A percentile compares a stretch with the other conserved stretches of the same genome.
phyloP scores from a whole-genome alignment of 2,113 vertebrate species.

The Bubo blakistoni region DNA sequence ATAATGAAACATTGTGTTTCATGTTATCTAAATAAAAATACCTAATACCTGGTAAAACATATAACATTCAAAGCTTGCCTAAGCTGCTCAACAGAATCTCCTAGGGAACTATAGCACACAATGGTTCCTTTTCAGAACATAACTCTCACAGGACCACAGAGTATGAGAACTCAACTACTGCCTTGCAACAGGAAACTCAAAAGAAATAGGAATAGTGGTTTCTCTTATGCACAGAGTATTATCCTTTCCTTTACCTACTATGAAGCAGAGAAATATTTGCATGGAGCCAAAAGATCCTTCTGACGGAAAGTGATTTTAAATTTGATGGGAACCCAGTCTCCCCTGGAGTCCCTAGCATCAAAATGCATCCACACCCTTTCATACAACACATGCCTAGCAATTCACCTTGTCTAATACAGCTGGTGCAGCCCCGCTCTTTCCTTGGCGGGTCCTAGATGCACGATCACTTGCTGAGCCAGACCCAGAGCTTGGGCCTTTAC shows the following conservation, averaged over 20 bases:
- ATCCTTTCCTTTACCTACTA: not conserved
- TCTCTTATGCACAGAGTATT: not conserved
- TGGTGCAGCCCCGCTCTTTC: not conserved
- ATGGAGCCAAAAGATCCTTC: not conserved
- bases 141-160: not conserved
- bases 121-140: not conserved
- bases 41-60: not conserved
- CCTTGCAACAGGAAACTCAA: not conserved
- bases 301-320: not conserved
- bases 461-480: not conserved
- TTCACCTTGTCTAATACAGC: slow-evolving; percentile 58
- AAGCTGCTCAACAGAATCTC: not conserved
- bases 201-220: not conserved
- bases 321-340: not conserved
- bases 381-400: not conserved
- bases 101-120: not conserved
- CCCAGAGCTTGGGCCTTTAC: not conserved
- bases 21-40: not conserved
- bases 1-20: not conserved
- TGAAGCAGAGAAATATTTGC: not conserved
- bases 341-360: not conserved
- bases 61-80: not conserved
- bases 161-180: not conserved
- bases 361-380: not conserved
- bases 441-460: not conserved